phyloP scores from a whole-genome alignment of 1,140 invertebrate genomes.

The Scaptomyza graminum region DNA sequence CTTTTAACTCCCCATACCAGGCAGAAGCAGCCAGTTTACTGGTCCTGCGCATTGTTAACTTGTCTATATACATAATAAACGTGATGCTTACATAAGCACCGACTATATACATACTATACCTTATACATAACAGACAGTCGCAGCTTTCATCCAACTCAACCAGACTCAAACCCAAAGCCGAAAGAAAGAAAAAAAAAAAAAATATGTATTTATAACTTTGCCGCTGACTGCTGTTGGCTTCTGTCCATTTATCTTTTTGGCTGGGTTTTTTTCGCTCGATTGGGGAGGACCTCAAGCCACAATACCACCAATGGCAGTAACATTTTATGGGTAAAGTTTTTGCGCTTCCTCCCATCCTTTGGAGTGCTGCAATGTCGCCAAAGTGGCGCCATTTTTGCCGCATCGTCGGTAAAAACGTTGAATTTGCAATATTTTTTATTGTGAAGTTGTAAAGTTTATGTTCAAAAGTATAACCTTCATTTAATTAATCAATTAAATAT shows the following conservation, averaged over 20 bases:
- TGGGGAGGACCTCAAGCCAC: conserved; percentile 46
- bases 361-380: conserved; percentile 41
- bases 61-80: conserved; percentile 49
- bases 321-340: conserved; percentile 78
- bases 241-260: conserved; percentile 77
- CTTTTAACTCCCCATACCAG: conserved; percentile 30
- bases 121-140: conserved; percentile 12
- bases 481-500: conserved; percentile 34
- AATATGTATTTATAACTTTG: conserved; percentile 62
- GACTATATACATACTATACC: conserved; percentile 26
- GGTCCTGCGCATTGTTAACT: conserved; percentile 61
- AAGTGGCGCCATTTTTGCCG: conserved; percentile 78
- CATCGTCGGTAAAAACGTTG: conserved; percentile 46
- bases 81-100: conserved; percentile 48
- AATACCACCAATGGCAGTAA: conserved; percentile 78
- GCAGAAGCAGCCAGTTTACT: neutral
- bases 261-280: conserved; percentile 26
- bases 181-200: conserved; percentile 5
- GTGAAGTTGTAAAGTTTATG: too few species aligned
- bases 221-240: conserved; percentile 71
- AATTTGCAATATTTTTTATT: conserved; percentile 36
- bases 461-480: neutral
- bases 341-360: neutral
- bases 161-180: conserved; percentile 31
- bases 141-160: conserved; percentile 55